Conservation (phyloP, 1,140 invertebrate species). For the Drosophila orena region DNA sequence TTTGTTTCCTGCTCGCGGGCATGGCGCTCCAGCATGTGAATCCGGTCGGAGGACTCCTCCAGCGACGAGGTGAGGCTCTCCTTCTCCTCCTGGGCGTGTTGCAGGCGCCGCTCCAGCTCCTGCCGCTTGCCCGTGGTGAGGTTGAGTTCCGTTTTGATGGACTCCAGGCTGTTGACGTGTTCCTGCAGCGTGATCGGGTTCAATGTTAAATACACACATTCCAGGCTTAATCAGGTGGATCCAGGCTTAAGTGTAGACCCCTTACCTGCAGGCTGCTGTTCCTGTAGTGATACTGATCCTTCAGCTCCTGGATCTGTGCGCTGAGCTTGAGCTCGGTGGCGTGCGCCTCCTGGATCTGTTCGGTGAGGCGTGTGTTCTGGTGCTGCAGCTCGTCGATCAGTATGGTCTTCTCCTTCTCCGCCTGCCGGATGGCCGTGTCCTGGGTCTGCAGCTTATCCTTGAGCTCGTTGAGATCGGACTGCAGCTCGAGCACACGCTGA, state of each 20-base stretch:
- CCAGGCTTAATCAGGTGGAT: too few species aligned
- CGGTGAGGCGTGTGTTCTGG: constrained; percentile 95
- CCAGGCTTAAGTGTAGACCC: neutral
- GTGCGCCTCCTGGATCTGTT: constrained; percentile 93
- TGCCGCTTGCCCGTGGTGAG: constrained; percentile 93
- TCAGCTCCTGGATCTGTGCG: constrained; percentile 91
- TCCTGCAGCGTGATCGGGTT: constrained; percentile 86
- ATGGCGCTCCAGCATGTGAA: constrained; percentile 92
- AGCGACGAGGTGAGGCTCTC: constrained; percentile 91
- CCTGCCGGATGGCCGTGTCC: constrained; percentile 87
- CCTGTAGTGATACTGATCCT: constrained; percentile 93
- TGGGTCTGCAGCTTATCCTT: constrained; percentile 87
- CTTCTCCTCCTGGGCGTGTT: constrained; percentile 90
- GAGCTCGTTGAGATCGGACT: constrained; percentile 93
- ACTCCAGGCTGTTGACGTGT: constrained; percentile 94
- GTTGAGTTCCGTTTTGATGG: constrained; percentile 94
- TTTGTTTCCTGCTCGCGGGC: constrained; percentile 92
- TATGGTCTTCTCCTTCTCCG: constrained; percentile 92
- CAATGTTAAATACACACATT: too few species aligned
- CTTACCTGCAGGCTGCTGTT: constrained; percentile 89
- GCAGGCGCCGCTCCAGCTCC: constrained; percentile 92
- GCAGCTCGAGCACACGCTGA: constrained; percentile 93
- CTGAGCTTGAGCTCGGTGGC: constrained; percentile 92
- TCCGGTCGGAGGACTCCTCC: constrained; percentile 95
- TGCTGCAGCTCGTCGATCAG: constrained; percentile 94